Conservation (phyloP, 1,140 invertebrate species). For the Drosophila pallidifrons region DNA sequence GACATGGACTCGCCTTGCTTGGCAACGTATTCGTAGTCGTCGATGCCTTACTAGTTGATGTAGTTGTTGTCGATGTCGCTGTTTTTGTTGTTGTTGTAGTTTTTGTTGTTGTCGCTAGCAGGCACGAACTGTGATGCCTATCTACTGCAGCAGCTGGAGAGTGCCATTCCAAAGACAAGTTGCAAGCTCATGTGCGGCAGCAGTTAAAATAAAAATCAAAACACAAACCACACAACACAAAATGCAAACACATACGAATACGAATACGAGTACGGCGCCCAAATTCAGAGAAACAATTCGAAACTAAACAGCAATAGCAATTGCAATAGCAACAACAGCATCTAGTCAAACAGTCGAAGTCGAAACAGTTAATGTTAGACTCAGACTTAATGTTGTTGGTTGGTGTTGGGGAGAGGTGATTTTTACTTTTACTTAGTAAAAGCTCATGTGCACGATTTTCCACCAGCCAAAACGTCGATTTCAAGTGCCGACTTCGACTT, state of each 20-base stretch:
- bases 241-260: slow-evolving; percentile 71
- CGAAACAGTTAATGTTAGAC: too few relatives aligned
- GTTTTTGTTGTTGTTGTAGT: slow-evolving; percentile 9
- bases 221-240: slow-evolving; percentile 28
- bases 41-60: not conserved
- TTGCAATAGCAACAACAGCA: slow-evolving; percentile 1
- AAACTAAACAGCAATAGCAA: slow-evolving; percentile 14
- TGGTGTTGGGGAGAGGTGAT: slow-evolving; percentile 55
- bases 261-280: slow-evolving; percentile 48
- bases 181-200: slow-evolving; percentile 76
- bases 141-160: slow-evolving; percentile 58
- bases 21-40: slow-evolving; percentile 16
- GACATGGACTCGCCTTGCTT: slow-evolving; percentile 28
- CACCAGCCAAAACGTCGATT: slow-evolving; percentile 64
- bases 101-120: slow-evolving; percentile 37
- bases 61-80: slow-evolving; percentile 3
- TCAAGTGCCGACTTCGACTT: slow-evolving; percentile 73
- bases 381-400: slow-evolving; percentile 5
- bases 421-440: slow-evolving; percentile 77
- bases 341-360: slow-evolving; percentile 40
- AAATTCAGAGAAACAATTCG: slow-evolving; percentile 48
- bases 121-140: slow-evolving; percentile 75
- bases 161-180: slow-evolving; percentile 40
- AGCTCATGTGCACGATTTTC: slow-evolving; percentile 80
- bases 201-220: slow-evolving; percentile 73